phyloP scores from a whole-genome alignment of 2,113 vertebrate genomes.

The Seriola dumerili region DNA sequence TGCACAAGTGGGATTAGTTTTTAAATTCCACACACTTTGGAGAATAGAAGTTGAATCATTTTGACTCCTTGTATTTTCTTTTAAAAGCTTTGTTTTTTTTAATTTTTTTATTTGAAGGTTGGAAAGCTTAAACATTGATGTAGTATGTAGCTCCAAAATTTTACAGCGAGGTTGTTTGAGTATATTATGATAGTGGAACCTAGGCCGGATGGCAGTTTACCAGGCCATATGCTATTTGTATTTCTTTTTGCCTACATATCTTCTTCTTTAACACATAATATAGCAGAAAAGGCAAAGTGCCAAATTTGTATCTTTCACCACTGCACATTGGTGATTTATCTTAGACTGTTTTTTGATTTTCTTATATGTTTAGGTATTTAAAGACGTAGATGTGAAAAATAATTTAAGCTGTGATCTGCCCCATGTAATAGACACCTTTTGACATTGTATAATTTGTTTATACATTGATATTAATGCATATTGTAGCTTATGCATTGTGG shows the following conservation, averaged over 20 bases:
- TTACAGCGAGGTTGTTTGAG: constrained; percentile 32
- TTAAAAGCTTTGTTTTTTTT: constrained; percentile 37
- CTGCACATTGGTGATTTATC: constrained; percentile 75
- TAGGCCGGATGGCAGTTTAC: constrained; percentile 44
- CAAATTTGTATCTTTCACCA: constrained; percentile 72
- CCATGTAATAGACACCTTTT: constrained; percentile 53
- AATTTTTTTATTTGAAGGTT: constrained; percentile 35
- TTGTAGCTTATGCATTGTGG: constrained; percentile 61
- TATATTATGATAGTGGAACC: constrained; percentile 41
- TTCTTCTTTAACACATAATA: constrained; percentile 54
- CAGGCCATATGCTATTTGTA: constrained; percentile 64
- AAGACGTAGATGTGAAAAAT: constrained; percentile 74
- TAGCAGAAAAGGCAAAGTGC: constrained; percentile 71
- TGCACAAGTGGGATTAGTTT: constrained; percentile 54
- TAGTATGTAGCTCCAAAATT: constrained; percentile 53
- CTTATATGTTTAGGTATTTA: constrained; percentile 68
- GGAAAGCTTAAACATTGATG: constrained; percentile 52
- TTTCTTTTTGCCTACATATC: constrained; percentile 70
- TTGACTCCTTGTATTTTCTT: constrained; percentile 31
- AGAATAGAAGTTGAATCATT: constrained; percentile 31
- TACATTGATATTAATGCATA: constrained; percentile 59
- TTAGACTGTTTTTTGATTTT: constrained; percentile 58
- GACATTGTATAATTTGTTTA: constrained; percentile 64
- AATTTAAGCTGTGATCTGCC: constrained; percentile 76
- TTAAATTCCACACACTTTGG: constrained; percentile 51